A percentile compares a stretch with the other conserved stretches of the same genome.
phyloP scores from a whole-genome alignment of 2,888 invertebrate species.

The Campaea margaritaria region DNA sequence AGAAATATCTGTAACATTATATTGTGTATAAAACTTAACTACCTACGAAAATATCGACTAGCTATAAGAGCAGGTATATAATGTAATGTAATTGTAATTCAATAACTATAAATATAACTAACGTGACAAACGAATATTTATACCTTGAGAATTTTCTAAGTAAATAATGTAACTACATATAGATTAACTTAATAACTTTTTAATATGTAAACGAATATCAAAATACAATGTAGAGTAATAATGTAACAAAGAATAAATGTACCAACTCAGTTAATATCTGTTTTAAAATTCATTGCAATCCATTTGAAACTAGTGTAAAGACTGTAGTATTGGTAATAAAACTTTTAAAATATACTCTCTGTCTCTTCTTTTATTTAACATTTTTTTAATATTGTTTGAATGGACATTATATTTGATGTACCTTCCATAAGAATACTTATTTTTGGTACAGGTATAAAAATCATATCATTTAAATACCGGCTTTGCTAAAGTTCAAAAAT shows the following conservation, averaged over 20 bases:
- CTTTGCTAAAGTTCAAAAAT: no score
- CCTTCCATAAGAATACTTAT: no score
- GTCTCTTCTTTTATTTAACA: slow-evolving; percentile 12
- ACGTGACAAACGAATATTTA: slow-evolving; percentile 58
- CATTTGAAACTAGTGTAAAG: slow-evolving; percentile 68
- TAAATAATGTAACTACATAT: slow-evolving; percentile 41
- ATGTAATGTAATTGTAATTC: slow-evolving; percentile 31
- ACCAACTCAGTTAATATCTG: slow-evolving; percentile 62
- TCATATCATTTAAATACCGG: no score
- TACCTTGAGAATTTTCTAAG: slow-evolving; percentile 52
- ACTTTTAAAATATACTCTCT: slow-evolving; percentile 55
- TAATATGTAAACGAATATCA: slow-evolving; percentile 48
- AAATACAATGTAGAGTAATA: slow-evolving; percentile 59
- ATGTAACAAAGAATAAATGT: slow-evolving; percentile 56
- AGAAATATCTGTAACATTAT: slow-evolving; percentile 49
- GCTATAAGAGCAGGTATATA: slow-evolving; percentile 27
- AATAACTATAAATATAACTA: slow-evolving; percentile 27
- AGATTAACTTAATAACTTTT: slow-evolving; percentile 49
- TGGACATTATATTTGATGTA: background rate
- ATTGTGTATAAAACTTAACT: slow-evolving; percentile 57
- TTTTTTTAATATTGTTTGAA: background rate
- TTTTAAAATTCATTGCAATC: slow-evolving; percentile 66
- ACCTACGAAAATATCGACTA: slow-evolving; percentile 43
- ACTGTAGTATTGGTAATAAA: slow-evolving; percentile 81
- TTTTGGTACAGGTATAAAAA: no score